Evolutionary conservation across 2,797 vertebrate species (phyloP).

Genomic region (Helostoma temminkii): DNA sequence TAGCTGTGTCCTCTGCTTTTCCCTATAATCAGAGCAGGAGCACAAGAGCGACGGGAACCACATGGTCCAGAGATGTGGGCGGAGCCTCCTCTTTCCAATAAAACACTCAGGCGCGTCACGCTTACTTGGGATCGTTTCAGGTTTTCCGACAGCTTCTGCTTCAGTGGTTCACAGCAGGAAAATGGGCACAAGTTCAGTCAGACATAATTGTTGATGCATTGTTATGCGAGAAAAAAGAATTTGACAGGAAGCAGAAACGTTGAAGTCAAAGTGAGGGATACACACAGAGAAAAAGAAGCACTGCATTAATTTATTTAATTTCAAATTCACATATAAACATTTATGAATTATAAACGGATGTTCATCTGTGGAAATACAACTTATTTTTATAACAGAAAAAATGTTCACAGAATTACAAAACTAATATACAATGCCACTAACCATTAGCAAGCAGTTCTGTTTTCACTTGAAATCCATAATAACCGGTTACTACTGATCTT

Average conservation of each 20-base stretch:
- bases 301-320: not conserved
- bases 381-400: not conserved
- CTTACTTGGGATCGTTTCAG: constrained; percentile 32
- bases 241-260: constrained; percentile 3
- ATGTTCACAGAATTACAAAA: too few species aligned
- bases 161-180: constrained; percentile 23
- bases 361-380: too few species aligned
- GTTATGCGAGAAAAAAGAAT: constrained; percentile 13
- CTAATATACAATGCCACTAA: too few species aligned
- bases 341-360: too few species aligned
- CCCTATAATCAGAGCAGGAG: constrained; percentile 50
- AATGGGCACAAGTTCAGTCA: constrained; percentile 47
- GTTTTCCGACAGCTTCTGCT: constrained; percentile 29
- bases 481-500: too few species aligned
- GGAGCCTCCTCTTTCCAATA: constrained; percentile 53
- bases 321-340: not conserved
- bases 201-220: constrained; percentile 40
- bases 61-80: constrained; percentile 60
- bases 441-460: too few species aligned
- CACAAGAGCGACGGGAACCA: constrained; percentile 50
- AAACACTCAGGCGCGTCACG: constrained; percentile 51
- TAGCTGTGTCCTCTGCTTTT: not conserved
- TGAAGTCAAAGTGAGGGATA: not conserved
- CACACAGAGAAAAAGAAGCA: not conserved
- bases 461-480: too few species aligned